Base-by-base conservation (phyloP, 2,888 invertebrate species). In the Ophion costatus region DNA sequence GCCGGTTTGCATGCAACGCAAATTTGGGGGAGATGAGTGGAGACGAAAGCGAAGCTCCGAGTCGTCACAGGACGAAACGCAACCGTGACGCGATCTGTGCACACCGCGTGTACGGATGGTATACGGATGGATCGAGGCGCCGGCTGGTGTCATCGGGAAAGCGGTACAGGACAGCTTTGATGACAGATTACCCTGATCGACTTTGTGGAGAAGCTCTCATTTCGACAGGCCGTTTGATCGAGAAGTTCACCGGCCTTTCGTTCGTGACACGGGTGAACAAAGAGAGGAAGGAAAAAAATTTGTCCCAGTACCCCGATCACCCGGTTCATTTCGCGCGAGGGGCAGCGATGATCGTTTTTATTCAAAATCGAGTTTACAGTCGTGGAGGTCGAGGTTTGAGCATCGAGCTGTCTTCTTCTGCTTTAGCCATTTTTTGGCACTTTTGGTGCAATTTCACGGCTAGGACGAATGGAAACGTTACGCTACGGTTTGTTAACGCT, bases 201-300 rank as follows among this genome's bases (percentile, higher is more conserved):
- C 92, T 92, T 93, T 92, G 92, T 93, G 91, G 92, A 91, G 91
- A 87, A 91, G 92, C 92, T 92, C 92, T 92, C 92, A 92, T 93
- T 93, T 92, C 88, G 93, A 93, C 93, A 93, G 92, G 88, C 91
- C 85, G 90, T 92, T 92, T 93, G 93, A 93, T 93, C 90, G 93
- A 93, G 91, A 93, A 93, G 91, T 92, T 93, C 88, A 89, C 82
- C 86, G 93, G 93, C 93, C 92, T 93, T 92, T 67, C 92, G 92
- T 92, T 91, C 92, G 92, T 93, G 93, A 93, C 93, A 93, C 91
- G 93, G 91, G 92, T 93, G 92, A 93, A 93, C 92, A 92, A 93
- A 93, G 56, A 82, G 33, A 71, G 14, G 76, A 92, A 92, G 80
- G 57, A 76, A 57, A 80, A 81, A 90, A 90, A 86, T 87, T 88